Percentiles rank a stretch among this genome's conserved stretches.
Conservation (phyloP, 1,140 invertebrate species). For the Aphis gossypii region DNA sequence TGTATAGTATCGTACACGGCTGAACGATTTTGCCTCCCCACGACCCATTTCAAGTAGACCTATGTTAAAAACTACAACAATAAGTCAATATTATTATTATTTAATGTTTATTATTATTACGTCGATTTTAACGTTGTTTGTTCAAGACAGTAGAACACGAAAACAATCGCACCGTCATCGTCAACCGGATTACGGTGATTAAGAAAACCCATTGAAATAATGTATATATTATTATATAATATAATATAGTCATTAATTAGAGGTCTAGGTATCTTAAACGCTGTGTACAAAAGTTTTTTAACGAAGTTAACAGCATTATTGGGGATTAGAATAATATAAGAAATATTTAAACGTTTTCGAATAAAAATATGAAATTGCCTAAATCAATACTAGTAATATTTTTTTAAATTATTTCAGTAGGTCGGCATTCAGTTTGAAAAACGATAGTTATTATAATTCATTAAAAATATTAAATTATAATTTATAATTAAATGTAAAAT, state of each 20-base stretch:
- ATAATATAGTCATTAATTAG: background rate
- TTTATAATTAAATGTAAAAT: background rate
- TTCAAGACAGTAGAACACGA: background rate
- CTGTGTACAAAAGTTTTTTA: background rate
- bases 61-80: background rate
- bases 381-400: background rate
- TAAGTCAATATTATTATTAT: background rate
- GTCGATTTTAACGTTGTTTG: background rate
- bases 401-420: background rate
- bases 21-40: background rate
- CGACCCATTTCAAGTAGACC: background rate
- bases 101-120: background rate
- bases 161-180: background rate
- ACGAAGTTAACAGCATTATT: background rate
- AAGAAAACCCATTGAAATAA: background rate
- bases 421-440: background rate
- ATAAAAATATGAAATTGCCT: background rate
- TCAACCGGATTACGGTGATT: background rate
- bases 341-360: background rate
- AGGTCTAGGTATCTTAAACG: background rate
- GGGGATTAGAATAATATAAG: background rate
- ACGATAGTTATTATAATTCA: background rate
- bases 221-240: background rate
- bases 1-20: background rate
- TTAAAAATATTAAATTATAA: background rate